phyloP scores from a whole-genome alignment of 2,888 invertebrate genomes.

The Camptogramma bilineatum region DNA sequence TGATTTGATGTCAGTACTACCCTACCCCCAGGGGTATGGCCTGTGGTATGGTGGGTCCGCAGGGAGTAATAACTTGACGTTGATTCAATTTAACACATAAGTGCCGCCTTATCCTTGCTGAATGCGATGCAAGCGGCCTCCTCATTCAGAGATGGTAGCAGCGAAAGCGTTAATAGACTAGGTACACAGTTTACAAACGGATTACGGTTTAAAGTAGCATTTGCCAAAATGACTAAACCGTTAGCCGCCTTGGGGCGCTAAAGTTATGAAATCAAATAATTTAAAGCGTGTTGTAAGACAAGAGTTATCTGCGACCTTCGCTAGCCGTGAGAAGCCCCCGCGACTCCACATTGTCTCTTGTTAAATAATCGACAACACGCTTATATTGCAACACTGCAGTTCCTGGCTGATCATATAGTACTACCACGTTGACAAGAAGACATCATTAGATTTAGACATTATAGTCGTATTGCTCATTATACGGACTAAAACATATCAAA shows the following conservation, averaged over 20 bases:
- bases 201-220: slow-evolving; percentile 21
- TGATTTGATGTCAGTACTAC: no score
- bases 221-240: slow-evolving; percentile 40
- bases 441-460: no score
- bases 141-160: not conserved
- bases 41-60: no score
- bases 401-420: slow-evolving; percentile 13
- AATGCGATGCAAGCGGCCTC: no score
- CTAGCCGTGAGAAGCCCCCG: slow-evolving; percentile 80
- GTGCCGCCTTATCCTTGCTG: no score
- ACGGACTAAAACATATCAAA: no score
- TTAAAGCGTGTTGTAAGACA: slow-evolving; percentile 80
- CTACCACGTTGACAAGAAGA: not conserved
- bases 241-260: slow-evolving; percentile 64
- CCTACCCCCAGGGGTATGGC: no score
- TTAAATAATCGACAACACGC: slow-evolving; percentile 80
- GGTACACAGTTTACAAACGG: not conserved
- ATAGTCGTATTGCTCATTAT: no score
- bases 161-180: not conserved
- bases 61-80: no score
- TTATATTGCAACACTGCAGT: slow-evolving; percentile 63
- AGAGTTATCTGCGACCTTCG: slow-evolving; percentile 81
- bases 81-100: no score
- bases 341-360: slow-evolving; percentile 79
- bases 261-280: slow-evolving; percentile 82